phyloP scores from a whole-genome alignment of 2,888 invertebrate species.

The Polietes domitor region DNA sequence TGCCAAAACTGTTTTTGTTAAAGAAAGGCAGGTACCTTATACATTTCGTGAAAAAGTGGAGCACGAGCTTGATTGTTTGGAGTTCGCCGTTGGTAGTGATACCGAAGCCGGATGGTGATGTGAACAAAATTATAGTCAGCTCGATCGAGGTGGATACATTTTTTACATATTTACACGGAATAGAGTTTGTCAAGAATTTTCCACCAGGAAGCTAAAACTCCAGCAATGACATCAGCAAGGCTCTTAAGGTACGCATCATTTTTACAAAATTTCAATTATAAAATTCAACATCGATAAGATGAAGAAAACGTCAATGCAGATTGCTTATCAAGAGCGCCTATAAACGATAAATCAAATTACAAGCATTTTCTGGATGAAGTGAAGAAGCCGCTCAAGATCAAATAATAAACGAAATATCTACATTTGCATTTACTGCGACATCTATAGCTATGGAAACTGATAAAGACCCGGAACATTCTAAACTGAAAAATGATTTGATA shows the following conservation, averaged over 20 bases:
- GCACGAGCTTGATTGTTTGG: too few relatives aligned
- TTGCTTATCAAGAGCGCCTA: slow-evolving; percentile 60
- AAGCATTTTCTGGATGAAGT: slow-evolving; percentile 32
- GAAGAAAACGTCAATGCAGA: slow-evolving; percentile 44
- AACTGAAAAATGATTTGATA: slow-evolving; percentile 38
- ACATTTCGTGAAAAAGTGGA: slow-evolving; percentile 44
- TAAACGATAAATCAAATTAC: neutral
- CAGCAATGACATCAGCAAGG: too few relatives aligned
- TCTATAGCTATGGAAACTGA: slow-evolving; percentile 37
- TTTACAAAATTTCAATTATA: slow-evolving; percentile 52
- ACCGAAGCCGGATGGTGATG: slow-evolving; percentile 41
- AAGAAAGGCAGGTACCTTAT: slow-evolving; percentile 51
- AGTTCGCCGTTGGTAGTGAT: slow-evolving; percentile 52
- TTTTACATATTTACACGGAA: slow-evolving; percentile 21
- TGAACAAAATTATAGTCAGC: too few relatives aligned
- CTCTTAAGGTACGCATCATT: slow-evolving; percentile 52
- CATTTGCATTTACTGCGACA: slow-evolving; percentile 41
- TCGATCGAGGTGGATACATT: neutral
- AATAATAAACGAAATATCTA: slow-evolving; percentile 47
- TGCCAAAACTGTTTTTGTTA: slow-evolving; percentile 49
- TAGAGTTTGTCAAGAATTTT: slow-evolving; percentile 55
- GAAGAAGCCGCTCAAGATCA: slow-evolving; percentile 22
- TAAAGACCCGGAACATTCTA: slow-evolving; percentile 17
- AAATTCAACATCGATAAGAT: slow-evolving; percentile 43
- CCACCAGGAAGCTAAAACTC: slow-evolving; percentile 53